These are phyloP conservation scores for Drosophila birchii DNA, from an alignment of 2,888 invertebrate species.

Conservation along the genomic window DNA sequence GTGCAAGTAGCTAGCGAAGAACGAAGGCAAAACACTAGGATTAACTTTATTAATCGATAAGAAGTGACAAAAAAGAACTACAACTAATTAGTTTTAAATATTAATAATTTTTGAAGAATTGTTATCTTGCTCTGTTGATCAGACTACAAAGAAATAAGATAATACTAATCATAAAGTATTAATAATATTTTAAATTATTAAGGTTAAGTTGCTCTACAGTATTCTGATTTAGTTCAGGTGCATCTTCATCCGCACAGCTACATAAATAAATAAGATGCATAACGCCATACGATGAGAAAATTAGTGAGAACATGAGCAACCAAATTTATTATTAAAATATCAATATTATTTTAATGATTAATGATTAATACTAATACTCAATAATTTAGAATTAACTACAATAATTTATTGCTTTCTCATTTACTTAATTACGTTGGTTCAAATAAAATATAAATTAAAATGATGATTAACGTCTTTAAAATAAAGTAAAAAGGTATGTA, in stretches of 20 bases:
- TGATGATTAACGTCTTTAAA: neutral
- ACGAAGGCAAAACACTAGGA: neutral
- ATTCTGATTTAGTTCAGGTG: neutral
- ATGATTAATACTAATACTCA: no score
- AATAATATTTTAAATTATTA: neutral
- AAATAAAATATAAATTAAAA: neutral
- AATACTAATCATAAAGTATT: neutral
- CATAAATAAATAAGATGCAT: neutral
- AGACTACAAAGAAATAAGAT: neutral
- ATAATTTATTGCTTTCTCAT: no score
- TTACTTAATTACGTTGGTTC: no score
- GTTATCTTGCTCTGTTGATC: neutral
- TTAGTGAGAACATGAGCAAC: no score
- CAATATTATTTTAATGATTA: no score
- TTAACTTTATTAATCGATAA: neutral
- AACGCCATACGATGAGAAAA: neutral
- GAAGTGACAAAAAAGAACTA: neutral
- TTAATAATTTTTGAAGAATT: neutral
- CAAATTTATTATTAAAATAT: no score
- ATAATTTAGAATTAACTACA: no score
- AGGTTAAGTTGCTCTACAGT: neutral
- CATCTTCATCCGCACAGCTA: neutral
- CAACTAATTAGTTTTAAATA: neutral
- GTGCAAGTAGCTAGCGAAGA: slow-evolving; percentile 53
- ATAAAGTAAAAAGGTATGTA: neutral